Evolutionary conservation across 2,797 vertebrate species (phyloP), one percentile per base, ranked within the genome.

Genomic region (Acomys russatus): DNA sequence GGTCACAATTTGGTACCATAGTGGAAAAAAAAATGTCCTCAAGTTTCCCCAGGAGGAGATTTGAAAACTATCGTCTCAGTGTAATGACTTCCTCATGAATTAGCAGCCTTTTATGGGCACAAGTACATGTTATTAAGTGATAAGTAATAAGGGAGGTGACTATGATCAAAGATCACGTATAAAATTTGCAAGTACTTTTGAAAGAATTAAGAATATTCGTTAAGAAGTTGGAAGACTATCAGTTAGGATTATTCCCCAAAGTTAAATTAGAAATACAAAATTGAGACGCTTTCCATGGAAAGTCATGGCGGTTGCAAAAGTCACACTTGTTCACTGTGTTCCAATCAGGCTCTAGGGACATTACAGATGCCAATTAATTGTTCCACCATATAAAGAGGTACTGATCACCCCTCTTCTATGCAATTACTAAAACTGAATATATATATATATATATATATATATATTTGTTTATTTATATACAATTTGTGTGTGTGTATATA

Each of bases 31-130:
- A 94, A 94, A 91, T 84, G 76, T 94, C 87, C 92, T 94, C 25
- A 51, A 35, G 12, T 71, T 94, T 78, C 96, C 82, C 83, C 64
- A 82, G 86, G 88, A 85, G 84, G 93, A 94, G 88, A 91, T 96
- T 96, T 97, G 80, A 97, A 90, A 95, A 92, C 78, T 91, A 92
- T 18, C 28, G 0, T 88, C 82, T 95, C 63, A 73, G 96, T 86
- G 83, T 56, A 98, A 95, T 95, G 94, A 92, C 95, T 97, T 97
- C 94, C 90, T 91, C 94, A 88, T 90, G 76, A 66, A 54, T 97
- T 93, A 95, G 92, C 90, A 96, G 92, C 73, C 82, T 85, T 92
- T 38, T 80, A 73, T 71, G 79, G 83, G 93, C 84, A 80, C 77
- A 70, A 76, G 56, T 23, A 77, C 94, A 87, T 82, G 38, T 56